Percentiles rank a stretch among this genome's conserved stretches.
These are phyloP conservation scores for Cherax destructor DNA, from an alignment of 1,140 invertebrate species.

Conservation along the genomic window DNA sequence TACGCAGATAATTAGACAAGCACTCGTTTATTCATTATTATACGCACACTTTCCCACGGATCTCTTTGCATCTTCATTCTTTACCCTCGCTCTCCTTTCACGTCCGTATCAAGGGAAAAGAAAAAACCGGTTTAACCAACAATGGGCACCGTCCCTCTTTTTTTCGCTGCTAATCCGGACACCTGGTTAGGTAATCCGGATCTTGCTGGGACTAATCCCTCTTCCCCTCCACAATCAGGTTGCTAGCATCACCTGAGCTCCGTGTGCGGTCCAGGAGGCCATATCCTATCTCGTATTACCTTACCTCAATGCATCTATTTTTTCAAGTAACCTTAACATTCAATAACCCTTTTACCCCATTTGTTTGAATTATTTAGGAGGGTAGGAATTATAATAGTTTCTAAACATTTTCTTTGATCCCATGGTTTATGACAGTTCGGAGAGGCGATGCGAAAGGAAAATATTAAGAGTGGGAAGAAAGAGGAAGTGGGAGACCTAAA, in stretches of 20 bases:
- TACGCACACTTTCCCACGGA: background rate
- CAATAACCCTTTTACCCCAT: no score
- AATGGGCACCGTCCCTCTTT: background rate
- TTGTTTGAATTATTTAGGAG: no score
- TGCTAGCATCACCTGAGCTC: constrained; percentile 2
- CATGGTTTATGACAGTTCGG: no score
- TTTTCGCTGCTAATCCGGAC: constrained; percentile 21
- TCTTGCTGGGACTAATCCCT: constrained; percentile 18
- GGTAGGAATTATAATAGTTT: no score
- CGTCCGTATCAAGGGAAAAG: background rate
- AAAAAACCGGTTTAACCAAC: background rate
- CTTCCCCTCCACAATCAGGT: constrained; percentile 21
- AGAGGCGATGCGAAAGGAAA: no score
- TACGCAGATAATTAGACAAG: no score
- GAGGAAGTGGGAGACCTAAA: no score
- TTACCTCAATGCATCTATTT: no score
- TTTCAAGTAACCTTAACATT: no score
- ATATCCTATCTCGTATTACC: no score
- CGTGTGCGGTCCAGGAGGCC: background rate
- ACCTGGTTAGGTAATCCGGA: constrained; percentile 38
- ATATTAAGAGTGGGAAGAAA: no score
- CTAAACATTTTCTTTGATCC: no score
- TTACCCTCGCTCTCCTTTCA: background rate
- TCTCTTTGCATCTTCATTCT: background rate
- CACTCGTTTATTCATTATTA: background rate